Base-by-base conservation (phyloP, 2,888 invertebrate genomes). In the Subacronicta megacephala region DNA sequence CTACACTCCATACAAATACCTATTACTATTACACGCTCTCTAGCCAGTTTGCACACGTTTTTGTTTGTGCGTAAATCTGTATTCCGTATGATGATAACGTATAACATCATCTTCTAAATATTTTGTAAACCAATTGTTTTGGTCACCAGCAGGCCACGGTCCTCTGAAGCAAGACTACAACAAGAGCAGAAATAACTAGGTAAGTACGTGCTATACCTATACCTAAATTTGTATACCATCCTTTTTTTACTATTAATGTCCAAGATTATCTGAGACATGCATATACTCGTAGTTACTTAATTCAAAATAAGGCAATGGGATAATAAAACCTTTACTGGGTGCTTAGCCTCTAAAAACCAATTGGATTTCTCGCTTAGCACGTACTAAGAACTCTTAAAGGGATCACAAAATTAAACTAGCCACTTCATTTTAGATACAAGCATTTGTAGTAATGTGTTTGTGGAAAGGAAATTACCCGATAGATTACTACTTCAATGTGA, bases 351-450 rank as follows among this genome's bases (percentile, higher is more conserved):
- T 89, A 82, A 87, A 88, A 85, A 78, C 75, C 78, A 84, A 89
- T 88, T 88, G 88, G 81, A 84, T 83, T 83, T 82, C 71, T 64
- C 80, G 75, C 83, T 85, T 80, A 87, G 78, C 74, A 70, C 81
- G 80, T 83, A 83, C 81, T 80, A 72, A 83, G 75, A 75, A 77
- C 68, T 62, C 61, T 68, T 69, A 78, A 77, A 73, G 59, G 53
- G 49, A 65, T 64, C 49, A 73, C 66, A 72, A 75, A 81, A 82
- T 81, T 83, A 80, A 80, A 66, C 66, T 71, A 70, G 65, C 68
- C 69, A 67, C 72, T 77, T 71, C 57, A 74, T 65, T 75, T 77
- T 52, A 72, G 64, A 67, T 67, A 67, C 66, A 59, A 73, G 71
- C 64, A 57, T 52, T 55, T 57, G 61, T 59, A 54, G 45, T 53